Conservation (phyloP, 2,888 invertebrate species). For the Meiosimyza platycephala region DNA sequence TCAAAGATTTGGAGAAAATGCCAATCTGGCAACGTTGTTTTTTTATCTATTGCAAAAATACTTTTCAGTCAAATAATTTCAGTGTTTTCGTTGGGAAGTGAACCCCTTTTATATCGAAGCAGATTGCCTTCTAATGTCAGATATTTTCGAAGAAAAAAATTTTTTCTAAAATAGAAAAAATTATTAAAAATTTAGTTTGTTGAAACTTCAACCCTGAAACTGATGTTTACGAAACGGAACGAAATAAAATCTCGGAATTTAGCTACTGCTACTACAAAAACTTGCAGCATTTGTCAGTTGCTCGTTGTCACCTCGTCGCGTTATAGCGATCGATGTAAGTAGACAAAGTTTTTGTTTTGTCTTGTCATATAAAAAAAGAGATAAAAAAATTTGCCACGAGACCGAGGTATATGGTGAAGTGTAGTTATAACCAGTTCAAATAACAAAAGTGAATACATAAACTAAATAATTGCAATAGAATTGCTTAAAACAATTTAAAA, state of each 20-base stretch:
- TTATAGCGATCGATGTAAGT: slow-evolving; percentile 5
- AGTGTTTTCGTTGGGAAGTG: no score
- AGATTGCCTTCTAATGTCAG: no score
- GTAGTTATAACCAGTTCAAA: slow-evolving; percentile 6
- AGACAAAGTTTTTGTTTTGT: not conserved
- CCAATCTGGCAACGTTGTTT: no score
- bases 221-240: slow-evolving; percentile 13
- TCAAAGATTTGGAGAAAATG: no score
- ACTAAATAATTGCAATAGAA: not conserved
- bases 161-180: no score
- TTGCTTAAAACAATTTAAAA: not conserved
- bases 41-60: no score
- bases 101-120: no score
- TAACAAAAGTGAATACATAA: not conserved
- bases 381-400: slow-evolving; percentile 38
- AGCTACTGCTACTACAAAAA: slow-evolving; percentile 1
- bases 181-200: no score
- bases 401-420: slow-evolving; percentile 13
- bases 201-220: not conserved
- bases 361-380: slow-evolving; percentile 24
- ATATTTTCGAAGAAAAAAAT: no score
- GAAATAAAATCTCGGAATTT: slow-evolving; percentile 22
- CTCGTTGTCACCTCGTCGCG: slow-evolving; percentile 26
- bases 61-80: no score
- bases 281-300: slow-evolving; percentile 21